phyloP scores from a whole-genome alignment of 2,888 invertebrate genomes.

The Melieria picta region DNA sequence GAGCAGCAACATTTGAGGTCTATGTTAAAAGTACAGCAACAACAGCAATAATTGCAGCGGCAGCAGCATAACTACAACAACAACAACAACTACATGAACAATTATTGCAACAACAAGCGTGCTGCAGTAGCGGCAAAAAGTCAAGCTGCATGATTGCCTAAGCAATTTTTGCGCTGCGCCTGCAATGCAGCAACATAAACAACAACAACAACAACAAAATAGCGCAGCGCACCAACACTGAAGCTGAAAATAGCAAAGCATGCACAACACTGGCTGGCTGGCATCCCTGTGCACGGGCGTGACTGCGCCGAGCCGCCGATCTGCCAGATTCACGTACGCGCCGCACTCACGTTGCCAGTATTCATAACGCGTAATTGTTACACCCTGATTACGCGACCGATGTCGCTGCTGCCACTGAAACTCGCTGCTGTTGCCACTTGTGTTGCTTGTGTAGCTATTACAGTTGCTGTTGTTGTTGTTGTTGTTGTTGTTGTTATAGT shows the following conservation, averaged over 20 bases:
- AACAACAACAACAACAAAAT: background rate
- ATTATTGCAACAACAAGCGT: background rate
- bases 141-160: constrained; percentile 12
- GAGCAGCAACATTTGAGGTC: constrained; percentile 25
- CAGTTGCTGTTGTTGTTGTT: constrained; percentile 7
- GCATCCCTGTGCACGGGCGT: background rate
- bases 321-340: no score
- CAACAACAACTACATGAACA: background rate
- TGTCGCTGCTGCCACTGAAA: background rate
- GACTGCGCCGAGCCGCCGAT: background rate
- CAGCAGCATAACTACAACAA: background rate
- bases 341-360: constrained; percentile 16
- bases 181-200: background rate
- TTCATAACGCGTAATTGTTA: constrained; percentile 62
- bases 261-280: no score
- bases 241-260: background rate
- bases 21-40: constrained; percentile 25
- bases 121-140: constrained; percentile 25
- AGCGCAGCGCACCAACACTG: background rate
- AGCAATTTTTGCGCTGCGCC: constrained; percentile 28
- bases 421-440: constrained; percentile 18
- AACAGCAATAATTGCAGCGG: background rate
- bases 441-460: background rate
- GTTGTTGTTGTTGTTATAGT: constrained; percentile 42
- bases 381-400: constrained; percentile 63